These are phyloP conservation scores for Tupaia chinensis DNA, from an alignment of 2,113 vertebrate genomes.

Conservation along the genomic window DNA sequence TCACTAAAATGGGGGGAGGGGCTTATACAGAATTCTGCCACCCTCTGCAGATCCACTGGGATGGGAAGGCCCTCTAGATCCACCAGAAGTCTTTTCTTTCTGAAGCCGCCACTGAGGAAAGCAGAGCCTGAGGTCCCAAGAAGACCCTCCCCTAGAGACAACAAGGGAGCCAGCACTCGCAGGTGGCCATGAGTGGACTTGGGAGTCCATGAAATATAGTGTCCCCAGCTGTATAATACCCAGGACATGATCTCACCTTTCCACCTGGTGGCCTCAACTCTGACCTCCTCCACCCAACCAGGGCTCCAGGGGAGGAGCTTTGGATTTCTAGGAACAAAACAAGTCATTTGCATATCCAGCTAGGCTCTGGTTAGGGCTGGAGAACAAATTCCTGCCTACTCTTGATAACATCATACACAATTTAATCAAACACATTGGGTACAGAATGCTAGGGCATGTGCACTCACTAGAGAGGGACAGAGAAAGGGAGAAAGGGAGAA, in stretches of 20 bases:
- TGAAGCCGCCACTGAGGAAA: neutral
- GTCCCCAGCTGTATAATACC: neutral
- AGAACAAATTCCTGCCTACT: slow-evolving; percentile 4
- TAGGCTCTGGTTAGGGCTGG: neutral
- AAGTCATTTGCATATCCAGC: neutral
- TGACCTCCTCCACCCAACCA: neutral
- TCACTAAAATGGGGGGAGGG: neutral
- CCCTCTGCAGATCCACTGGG: neutral
- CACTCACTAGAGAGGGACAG: too few relatives aligned
- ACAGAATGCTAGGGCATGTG: neutral
- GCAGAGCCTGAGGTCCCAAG: neutral
- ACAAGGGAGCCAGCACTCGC: neutral
- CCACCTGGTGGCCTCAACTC: neutral
- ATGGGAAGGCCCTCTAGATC: neutral
- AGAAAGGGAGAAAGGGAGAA: too few relatives aligned
- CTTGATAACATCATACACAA: neutral
- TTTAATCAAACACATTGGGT: slow-evolving; percentile 33
- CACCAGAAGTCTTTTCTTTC: neutral
- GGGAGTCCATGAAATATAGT: neutral
- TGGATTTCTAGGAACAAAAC: slow-evolving; percentile 25
- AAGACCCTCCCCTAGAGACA: neutral
- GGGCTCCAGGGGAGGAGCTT: neutral
- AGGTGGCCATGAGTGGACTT: neutral
- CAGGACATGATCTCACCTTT: neutral
- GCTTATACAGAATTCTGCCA: neutral